Evolutionary conservation across 1,140 invertebrate genomes (phyloP).

Genomic region (Euschistus heros): DNA sequence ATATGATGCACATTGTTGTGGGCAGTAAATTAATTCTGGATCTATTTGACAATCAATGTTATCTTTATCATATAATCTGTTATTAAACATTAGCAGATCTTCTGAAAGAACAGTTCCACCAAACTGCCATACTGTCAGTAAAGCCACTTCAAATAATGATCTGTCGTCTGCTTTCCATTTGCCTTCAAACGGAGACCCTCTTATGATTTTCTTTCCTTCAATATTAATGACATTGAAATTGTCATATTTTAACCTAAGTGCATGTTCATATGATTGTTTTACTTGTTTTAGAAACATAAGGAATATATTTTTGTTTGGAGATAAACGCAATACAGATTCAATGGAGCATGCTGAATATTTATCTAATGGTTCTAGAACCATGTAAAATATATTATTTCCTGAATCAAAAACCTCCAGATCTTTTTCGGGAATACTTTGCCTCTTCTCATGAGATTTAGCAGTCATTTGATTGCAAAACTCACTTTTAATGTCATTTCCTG

Average conservation of each 20-base stretch:
- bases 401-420: slow-evolving; percentile 6
- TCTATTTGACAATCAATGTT: slow-evolving; percentile 9
- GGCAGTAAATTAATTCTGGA: slow-evolving; percentile 20
- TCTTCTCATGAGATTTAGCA: background rate
- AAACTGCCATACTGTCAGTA: slow-evolving; percentile 22
- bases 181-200: slow-evolving; percentile 6
- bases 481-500: background rate
- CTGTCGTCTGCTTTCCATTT: slow-evolving; percentile 13
- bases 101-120: slow-evolving; percentile 18
- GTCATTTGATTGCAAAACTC: slow-evolving; percentile 6
- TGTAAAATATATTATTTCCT: slow-evolving; percentile 18
- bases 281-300: background rate
- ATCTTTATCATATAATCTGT: background rate
- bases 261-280: background rate
- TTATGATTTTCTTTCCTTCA: background rate
- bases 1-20: slow-evolving; percentile 18
- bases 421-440: slow-evolving; percentile 5
- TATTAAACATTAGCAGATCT: slow-evolving; percentile 12
- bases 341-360: slow-evolving; percentile 11
- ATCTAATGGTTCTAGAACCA: background rate
- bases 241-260: slow-evolving; percentile 1
- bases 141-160: background rate
- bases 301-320: slow-evolving; percentile 12
- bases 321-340: slow-evolving; percentile 13
- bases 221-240: slow-evolving; percentile 13